Evolutionary conservation across 1,140 invertebrate genomes (phyloP), one percentile per base, ranked within the genome.

Genomic region (Philopotamus ludificatus): DNA sequence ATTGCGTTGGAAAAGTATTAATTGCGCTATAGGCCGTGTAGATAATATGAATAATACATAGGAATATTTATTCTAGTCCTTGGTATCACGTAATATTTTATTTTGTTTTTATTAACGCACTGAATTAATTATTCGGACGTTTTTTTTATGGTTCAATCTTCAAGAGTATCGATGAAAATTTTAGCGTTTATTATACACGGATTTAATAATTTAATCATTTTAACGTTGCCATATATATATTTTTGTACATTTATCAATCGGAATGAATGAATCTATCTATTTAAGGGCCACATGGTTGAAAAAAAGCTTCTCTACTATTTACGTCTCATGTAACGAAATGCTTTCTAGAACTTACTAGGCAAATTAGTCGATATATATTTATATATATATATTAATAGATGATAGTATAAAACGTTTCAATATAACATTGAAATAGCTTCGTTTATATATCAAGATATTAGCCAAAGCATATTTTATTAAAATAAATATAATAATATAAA

Each of bases 1-100:
- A 34, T 34, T 34, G 28, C 28, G 28, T 34, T 34, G 28, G 28
- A 7, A 12, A 12, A 34, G 28, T 34, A 34, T 34, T 34, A 34
- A n/a, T n/a, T n/a, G 4, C 28, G 28, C 28, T 7, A 4, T 34
- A 34, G 28, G 28, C 28, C 28, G 28, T 34, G 28, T 34, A 34
- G 28, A 34, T 34, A 34, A 12, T 12, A 34, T 7, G 12, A 34
- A 34, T 34, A 34, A 34, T 34, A 34, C 12, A 16, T 57, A 57
- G n/a, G n/a, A n/a, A 57, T 57, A n/a, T 57, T 54, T 42, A 57
- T 42, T 57, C 54, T 57, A 57, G 54, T 57, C 54, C 34, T 21
- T 4, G 41, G 34, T 57, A n/a, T 39, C 54, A 57, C 26, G 34
- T 20, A 12, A 34, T 18, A 45, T 8, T 15, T 45, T 45, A 45